Conservation (phyloP, 1,140 invertebrate species). For the Zelostemma sp. region DNA sequence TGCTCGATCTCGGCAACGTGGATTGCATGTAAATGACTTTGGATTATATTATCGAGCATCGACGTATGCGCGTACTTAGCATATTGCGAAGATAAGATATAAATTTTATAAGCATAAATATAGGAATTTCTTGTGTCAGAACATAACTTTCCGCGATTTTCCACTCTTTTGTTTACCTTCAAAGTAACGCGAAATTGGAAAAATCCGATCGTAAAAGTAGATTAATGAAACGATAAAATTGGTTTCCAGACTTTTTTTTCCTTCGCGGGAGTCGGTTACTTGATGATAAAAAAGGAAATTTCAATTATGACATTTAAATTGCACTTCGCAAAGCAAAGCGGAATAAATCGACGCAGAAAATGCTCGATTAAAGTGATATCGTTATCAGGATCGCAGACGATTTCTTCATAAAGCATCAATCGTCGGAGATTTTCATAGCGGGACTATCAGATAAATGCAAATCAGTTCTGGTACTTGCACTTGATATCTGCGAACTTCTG, state of each 20-base stretch:
- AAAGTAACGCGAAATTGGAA: background rate
- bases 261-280: too few relatives aligned
- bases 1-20: slow-evolving; percentile 9
- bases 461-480: slow-evolving; percentile 15
- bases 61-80: slow-evolving; percentile 29
- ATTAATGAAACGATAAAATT: slow-evolving; percentile 4
- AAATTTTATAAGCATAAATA: slow-evolving; percentile 30
- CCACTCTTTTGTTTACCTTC: slow-evolving; percentile 15
- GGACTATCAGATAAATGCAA: slow-evolving; percentile 21
- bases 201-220: background rate
- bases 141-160: slow-evolving; percentile 20
- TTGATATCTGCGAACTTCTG: slow-evolving; percentile 19
- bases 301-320: slow-evolving; percentile 16
- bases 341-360: background rate
- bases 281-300: slow-evolving; percentile 14
- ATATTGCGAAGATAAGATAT: slow-evolving; percentile 33
- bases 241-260: slow-evolving; percentile 10
- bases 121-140: slow-evolving; percentile 17
- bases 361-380: slow-evolving; percentile 17
- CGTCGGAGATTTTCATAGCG: slow-evolving; percentile 14
- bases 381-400: slow-evolving; percentile 36
- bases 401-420: slow-evolving; percentile 23
- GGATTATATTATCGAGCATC: slow-evolving; percentile 33
- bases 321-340: slow-evolving; percentile 15
- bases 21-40: slow-evolving; percentile 41